A percentile compares a stretch with the other conserved stretches of the same genome.
Evolutionary conservation across 30 jellyfish, hydroid and myxozoan species (phyloP).

Genomic region (Aurelia sp.): DNA sequence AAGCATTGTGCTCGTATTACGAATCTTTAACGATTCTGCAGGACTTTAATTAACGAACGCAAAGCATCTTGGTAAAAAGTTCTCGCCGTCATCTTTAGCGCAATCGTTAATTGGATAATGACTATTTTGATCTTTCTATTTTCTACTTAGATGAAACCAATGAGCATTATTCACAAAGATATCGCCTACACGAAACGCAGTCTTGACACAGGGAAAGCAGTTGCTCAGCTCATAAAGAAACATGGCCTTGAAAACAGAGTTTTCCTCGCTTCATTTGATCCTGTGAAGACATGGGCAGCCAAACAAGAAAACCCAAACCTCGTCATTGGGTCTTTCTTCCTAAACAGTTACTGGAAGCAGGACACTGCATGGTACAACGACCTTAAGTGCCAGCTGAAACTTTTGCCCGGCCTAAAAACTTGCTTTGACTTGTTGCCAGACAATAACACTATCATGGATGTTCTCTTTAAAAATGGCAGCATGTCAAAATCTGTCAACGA

Average conservation of each 20-base stretch:
- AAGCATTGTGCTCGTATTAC: too few relatives aligned
- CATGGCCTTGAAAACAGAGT: slow-evolving; percentile 57
- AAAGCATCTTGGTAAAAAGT: too few relatives aligned
- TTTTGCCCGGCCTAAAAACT: slow-evolving; percentile 57
- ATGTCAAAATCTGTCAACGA: slow-evolving; percentile 73
- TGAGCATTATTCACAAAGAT: slow-evolving; percentile 7
- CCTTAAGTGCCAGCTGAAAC: slow-evolving; percentile 1
- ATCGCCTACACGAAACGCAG: slow-evolving; percentile 17
- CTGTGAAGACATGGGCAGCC: slow-evolving; percentile 66
- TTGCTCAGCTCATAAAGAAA: slow-evolving; percentile 75
- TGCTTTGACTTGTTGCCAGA: slow-evolving; percentile 72
- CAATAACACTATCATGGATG: slow-evolving; percentile 35
- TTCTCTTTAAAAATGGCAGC: slow-evolving; percentile 70
- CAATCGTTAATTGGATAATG: too few relatives aligned
- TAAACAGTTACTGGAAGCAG: slow-evolving; percentile 36
- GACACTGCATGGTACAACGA: slow-evolving; percentile 2
- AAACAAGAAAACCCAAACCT: slow-evolving; percentile 77
- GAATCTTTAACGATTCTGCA: too few relatives aligned
- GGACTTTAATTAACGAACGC: too few relatives aligned
- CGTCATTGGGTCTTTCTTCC: slow-evolving; percentile 75
- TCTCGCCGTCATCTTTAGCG: too few relatives aligned
- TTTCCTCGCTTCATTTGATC: slow-evolving; percentile 80
- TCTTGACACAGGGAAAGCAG: slow-evolving; percentile 68
- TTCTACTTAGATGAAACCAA: slow-evolving; percentile 82
- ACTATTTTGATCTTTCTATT: too few relatives aligned